Conservation (phyloP, 1,140 invertebrate species). For the Hycleus cichorii region DNA sequence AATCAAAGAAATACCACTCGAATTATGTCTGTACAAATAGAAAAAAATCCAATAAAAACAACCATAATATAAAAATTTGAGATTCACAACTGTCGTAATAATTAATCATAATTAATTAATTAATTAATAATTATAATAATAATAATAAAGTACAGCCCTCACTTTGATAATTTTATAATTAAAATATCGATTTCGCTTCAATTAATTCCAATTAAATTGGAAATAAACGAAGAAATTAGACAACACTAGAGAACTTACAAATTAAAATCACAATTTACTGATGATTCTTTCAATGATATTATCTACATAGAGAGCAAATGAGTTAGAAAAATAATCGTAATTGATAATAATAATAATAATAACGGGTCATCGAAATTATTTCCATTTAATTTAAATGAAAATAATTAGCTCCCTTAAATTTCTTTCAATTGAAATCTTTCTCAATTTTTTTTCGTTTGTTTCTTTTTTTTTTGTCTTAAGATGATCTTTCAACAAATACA, state of each 20-base stretch:
- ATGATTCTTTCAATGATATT: conserved; percentile 1
- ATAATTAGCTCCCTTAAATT: neutral
- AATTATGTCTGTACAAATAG: too few relatives aligned
- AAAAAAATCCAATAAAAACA: too few relatives aligned
- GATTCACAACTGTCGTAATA: neutral
- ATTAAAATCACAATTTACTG: conserved; percentile 10
- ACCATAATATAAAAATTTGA: too few relatives aligned
- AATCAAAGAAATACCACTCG: neutral
- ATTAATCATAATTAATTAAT: conserved; percentile 6
- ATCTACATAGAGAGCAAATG: conserved; percentile 11
- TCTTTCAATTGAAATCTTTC: neutral
- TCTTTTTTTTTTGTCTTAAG: too few relatives aligned
- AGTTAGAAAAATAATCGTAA: neutral
- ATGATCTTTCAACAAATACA: neutral
- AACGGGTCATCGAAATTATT: too few relatives aligned
- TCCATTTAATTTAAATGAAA: too few relatives aligned
- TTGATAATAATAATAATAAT: too few relatives aligned
- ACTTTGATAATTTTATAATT: neutral
- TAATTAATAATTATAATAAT: neutral
- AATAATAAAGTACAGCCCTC: neutral
- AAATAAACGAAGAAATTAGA: conserved; percentile 4
- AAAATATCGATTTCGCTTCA: too few relatives aligned
- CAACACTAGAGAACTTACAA: conserved; percentile 7
- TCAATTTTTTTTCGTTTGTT: neutral
- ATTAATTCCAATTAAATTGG: neutral